Evolutionary conservation across 1,140 invertebrate species (phyloP).

Genomic region (Rhynchophorus ferrugineus): DNA sequence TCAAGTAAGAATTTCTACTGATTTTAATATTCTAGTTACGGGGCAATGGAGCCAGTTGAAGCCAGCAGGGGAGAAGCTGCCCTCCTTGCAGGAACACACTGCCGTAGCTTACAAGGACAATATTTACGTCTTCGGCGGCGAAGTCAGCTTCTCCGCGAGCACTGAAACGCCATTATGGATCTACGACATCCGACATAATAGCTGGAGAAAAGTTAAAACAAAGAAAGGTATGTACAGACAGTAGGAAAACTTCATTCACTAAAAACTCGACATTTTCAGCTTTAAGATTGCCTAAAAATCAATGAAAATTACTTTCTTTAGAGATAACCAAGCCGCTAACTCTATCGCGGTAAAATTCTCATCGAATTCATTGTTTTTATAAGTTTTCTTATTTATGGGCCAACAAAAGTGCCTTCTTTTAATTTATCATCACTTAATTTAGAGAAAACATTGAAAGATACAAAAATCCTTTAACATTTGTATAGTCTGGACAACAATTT

Average conservation of each 20-base stretch:
- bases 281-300: not conserved
- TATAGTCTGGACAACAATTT: too few species aligned
- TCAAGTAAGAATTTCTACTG: too few species aligned
- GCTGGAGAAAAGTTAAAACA: constrained; percentile 60
- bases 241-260: not conserved
- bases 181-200: constrained; percentile 65
- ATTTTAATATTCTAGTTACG: constrained; percentile 54
- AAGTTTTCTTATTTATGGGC: too few species aligned
- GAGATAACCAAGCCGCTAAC: too few species aligned
- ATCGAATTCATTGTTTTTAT: too few species aligned
- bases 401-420: too few species aligned
- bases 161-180: constrained; percentile 84
- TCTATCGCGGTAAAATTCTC: too few species aligned
- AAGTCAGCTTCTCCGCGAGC: constrained; percentile 69
- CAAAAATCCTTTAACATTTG: too few species aligned
- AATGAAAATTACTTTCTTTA: not conserved
- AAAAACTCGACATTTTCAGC: not conserved
- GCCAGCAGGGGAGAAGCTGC: constrained; percentile 62
- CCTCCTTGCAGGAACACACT: constrained; percentile 76
- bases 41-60: constrained; percentile 64
- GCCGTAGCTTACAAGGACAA: constrained; percentile 67
- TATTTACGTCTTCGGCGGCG: constrained; percentile 84
- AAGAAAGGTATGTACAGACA: constrained; percentile 40
- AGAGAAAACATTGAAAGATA: too few species aligned
- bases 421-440: too few species aligned